Conservation (phyloP, 2,113 vertebrate genomes). For the Psophia crepitans region DNA sequence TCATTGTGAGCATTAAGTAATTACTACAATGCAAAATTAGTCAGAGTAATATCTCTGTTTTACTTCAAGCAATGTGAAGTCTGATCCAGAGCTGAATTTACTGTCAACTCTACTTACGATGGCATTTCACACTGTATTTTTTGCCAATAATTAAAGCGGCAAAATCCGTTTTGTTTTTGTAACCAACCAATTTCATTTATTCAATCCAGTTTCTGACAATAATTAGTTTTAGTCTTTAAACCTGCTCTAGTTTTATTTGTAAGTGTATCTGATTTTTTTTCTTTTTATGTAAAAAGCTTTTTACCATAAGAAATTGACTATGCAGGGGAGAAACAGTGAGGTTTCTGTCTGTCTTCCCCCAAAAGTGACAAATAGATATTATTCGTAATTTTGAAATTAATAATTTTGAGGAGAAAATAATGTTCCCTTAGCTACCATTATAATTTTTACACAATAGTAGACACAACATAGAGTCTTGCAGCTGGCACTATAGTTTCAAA, state of each 20-base stretch:
- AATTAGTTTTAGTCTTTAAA: neutral
- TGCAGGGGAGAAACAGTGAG: neutral
- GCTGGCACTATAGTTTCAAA: neutral
- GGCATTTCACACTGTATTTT: neutral
- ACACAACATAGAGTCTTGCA: neutral
- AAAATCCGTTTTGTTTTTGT: neutral
- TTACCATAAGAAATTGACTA: neutral
- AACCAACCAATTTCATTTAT: neutral
- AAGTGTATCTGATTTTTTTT: neutral
- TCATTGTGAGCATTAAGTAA: constrained; percentile 77
- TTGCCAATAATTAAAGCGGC: neutral
- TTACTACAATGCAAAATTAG: constrained; percentile 77
- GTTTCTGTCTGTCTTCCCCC: neutral
- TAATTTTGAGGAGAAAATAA: neutral
- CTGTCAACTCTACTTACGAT: neutral
- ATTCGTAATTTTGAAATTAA: neutral
- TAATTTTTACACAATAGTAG: neutral
- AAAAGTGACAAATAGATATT: neutral
- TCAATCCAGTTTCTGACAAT: neutral
- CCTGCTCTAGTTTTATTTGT: neutral
- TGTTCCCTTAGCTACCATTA: neutral
- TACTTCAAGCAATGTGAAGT: constrained; percentile 47
- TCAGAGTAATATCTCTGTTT: constrained; percentile 72
- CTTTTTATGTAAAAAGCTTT: neutral
- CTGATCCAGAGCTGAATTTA: neutral